Base-by-base conservation (phyloP, 2,797 vertebrate species). In the Phyllotis vaccarum region DNA sequence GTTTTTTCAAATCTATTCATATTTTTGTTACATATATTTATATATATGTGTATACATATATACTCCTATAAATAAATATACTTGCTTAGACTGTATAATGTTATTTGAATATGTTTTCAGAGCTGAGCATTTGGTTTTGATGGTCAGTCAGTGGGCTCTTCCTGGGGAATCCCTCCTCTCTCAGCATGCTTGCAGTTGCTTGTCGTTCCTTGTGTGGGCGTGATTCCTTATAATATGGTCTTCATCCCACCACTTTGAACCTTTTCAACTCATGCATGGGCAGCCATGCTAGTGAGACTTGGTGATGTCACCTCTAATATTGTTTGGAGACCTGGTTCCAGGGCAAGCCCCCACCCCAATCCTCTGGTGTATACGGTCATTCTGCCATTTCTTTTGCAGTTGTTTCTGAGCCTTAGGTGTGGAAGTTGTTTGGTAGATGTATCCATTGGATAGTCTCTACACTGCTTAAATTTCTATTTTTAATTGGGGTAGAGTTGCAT, bases 361-460 rank as follows among this genome's bases (percentile, higher is more conserved):
- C n/a, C 22, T 81, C 22, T 29, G 1, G 14, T 10, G 6, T 6
- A 37, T 29, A 40, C 3, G 27, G 29, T 40, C 22, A 58, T 81
- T 81, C 22, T 58, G 79, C n/a, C 9, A 0, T 43, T 43, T 43
- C 0, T 43, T 43, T 27, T 5, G 0, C 2, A 43, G 10, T 40
- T 14, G 24, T 29, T 24, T 14, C n/a, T 60, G n/a, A 60, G 14
- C n/a, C 6, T 81, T 60, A 40, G 37, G 24, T 60, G 9, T 7
- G 29, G 6, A 58, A 80, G 5, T 27, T 81, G 56, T 58, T 81
- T 27, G 37, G 24, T 29, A 29, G 7, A 60, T 81, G 37, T 16
- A 40, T 29, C 22, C 24, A 40, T 58, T 81, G n/a, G 37, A 40
- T 14, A 43, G 56, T 7, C 3, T 17, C 24, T 27, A 19, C 16